These are phyloP conservation scores for Xiphorhynchus elegans DNA, from an alignment of 2,113 vertebrate species.

Conservation along the genomic window DNA sequence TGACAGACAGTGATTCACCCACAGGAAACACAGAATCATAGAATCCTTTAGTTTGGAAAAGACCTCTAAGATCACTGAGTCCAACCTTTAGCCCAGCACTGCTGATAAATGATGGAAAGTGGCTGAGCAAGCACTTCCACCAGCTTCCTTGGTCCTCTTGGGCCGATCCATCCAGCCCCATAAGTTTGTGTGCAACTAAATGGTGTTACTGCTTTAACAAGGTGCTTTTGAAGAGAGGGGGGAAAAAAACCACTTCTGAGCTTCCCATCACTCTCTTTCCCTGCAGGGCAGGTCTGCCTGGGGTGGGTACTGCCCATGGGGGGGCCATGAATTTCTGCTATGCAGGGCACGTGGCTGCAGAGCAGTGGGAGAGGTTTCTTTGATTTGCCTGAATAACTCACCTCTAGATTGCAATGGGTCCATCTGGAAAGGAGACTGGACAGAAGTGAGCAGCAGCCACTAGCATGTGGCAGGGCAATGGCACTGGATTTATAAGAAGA, in stretches of 20 bases:
- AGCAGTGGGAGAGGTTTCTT: background rate
- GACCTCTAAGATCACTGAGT: background rate
- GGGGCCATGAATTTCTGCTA: no score
- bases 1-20: conserved; percentile 16
- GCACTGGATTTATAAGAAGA: background rate
- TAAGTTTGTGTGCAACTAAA: no score
- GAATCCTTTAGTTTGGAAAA: background rate
- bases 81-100: background rate
- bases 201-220: no score
- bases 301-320: no score
- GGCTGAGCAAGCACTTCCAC: no score
- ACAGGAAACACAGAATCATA: background rate
- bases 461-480: background rate
- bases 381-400: background rate
- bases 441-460: background rate
- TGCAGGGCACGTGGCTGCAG: background rate
- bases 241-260: no score
- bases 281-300: no score
- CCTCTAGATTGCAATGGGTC: background rate
- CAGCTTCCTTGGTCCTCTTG: no score
- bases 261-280: no score
- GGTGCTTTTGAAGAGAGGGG: no score
- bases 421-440: background rate
- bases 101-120: background rate
- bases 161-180: no score